Percentiles rank a stretch among this genome's conserved stretches.
Evolutionary conservation across 1,140 invertebrate species (phyloP).

Genomic region (Zaprionus tsacasi): DNA sequence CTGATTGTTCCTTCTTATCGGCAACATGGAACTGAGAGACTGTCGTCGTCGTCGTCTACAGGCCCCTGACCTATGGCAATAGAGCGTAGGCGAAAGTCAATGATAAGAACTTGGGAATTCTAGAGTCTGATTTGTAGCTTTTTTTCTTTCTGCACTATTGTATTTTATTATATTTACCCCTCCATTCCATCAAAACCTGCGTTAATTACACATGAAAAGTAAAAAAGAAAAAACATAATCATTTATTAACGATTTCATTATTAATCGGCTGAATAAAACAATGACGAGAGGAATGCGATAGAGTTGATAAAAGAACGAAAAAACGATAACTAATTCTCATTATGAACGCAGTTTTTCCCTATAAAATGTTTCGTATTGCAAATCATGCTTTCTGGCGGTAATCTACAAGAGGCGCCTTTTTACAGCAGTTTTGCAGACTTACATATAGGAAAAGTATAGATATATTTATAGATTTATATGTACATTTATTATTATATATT

Average conservation of each 20-base stretch:
- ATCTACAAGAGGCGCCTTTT: neutral
- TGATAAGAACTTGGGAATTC: neutral
- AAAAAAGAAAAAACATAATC: neutral
- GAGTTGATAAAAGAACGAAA: neutral
- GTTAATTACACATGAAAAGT: conserved; percentile 29
- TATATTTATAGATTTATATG: neutral
- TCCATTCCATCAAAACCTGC: neutral
- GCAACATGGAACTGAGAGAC: neutral
- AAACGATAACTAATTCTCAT: conserved; percentile 15
- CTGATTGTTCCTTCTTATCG: neutral
- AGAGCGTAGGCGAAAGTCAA: neutral
- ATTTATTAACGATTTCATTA: conserved; percentile 52
- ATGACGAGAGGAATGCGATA: conserved; percentile 41
- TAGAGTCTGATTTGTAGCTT: neutral
- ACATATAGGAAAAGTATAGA: neutral
- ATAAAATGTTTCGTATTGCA: conserved; percentile 7
- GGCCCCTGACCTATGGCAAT: conserved; percentile 17
- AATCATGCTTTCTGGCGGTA: conserved; percentile 19
- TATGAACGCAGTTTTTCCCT: conserved; percentile 17
- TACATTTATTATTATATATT: too few relatives aligned
- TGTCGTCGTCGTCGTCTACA: neutral
- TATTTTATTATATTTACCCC: neutral
- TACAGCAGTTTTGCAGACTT: neutral
- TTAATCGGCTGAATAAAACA: conserved; percentile 34
- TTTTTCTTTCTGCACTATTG: conserved; percentile 4